Conservation (phyloP, 2,888 invertebrate species). For the Athetis lepigone region DNA sequence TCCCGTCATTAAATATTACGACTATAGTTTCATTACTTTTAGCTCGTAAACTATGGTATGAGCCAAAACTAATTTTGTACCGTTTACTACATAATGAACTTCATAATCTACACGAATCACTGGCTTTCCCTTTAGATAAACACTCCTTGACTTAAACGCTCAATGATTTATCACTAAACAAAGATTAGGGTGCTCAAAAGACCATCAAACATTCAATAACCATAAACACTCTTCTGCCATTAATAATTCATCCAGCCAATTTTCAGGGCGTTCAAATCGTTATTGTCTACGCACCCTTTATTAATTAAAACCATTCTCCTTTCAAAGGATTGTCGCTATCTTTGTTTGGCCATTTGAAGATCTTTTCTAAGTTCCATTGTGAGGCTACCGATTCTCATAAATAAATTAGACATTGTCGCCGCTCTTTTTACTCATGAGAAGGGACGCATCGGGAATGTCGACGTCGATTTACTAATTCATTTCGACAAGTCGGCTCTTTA, state of each 20-base stretch:
- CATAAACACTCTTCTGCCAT: conserved; percentile 47
- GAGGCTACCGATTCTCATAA: conserved; percentile 83
- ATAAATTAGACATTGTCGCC: conserved; percentile 84
- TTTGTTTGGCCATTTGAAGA: conserved; percentile 72
- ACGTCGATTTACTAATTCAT: conserved; percentile 87
- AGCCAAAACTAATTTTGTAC: conserved; percentile 33
- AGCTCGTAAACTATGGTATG: conserved; percentile 34
- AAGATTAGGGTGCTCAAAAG: conserved; percentile 31
- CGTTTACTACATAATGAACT: conserved; percentile 22
- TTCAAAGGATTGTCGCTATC: conserved; percentile 72
- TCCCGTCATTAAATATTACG: conserved; percentile 37
- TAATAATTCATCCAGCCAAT: conserved; percentile 66
- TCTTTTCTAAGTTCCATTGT: conserved; percentile 79
- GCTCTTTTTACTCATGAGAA: conserved; percentile 81
- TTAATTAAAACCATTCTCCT: conserved; percentile 67
- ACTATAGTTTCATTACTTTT: conserved; percentile 28
- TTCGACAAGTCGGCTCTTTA: conserved; percentile 78
- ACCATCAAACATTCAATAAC: conserved; percentile 48
- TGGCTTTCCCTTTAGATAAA: conserved; percentile 19
- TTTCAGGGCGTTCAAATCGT: conserved; percentile 57
- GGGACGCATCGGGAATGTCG: conserved; percentile 83
- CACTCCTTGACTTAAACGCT: too few species aligned
- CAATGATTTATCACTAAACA: conserved; percentile 27
- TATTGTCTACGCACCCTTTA: conserved; percentile 62
- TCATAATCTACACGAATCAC: conserved; percentile 10